Conservation (phyloP, 2,113 vertebrate genomes). For the Hystrix brachyura region DNA sequence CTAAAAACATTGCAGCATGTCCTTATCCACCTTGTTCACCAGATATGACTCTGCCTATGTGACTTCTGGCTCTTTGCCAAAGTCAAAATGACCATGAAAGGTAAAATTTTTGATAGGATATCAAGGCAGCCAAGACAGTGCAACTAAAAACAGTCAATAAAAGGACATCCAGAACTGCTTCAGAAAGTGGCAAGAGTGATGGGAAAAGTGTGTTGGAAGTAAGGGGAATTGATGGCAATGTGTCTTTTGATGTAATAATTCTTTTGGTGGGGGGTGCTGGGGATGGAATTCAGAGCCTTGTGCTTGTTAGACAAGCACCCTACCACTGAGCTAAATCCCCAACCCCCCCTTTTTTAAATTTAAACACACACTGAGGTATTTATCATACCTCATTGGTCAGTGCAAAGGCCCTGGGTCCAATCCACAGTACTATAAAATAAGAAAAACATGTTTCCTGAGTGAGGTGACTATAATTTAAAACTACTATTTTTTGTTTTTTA, state of each 20-base stretch:
- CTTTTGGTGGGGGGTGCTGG: no score
- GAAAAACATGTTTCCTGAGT: conserved; percentile 21
- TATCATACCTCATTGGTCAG: neutral
- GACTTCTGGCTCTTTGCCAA: neutral
- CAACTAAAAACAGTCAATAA: neutral
- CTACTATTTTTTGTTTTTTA: neutral
- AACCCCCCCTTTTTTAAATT: neutral
- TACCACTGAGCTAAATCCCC: no score
- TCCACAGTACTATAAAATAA: neutral
- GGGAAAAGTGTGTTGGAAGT: neutral
- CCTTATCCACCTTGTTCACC: neutral
- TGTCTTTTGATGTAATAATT: neutral
- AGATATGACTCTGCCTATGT: neutral
- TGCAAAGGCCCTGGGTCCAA: neutral
- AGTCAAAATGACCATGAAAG: neutral
- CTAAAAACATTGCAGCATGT: neutral
- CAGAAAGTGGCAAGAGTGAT: neutral
- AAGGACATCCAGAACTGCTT: neutral
- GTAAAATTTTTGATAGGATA: neutral
- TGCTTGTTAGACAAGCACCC: no score
- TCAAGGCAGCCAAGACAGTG: neutral
- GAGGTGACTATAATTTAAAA: conserved; percentile 5
- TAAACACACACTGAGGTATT: neutral
- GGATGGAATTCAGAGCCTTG: no score
- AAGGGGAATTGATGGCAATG: neutral